phyloP scores from a whole-genome alignment of 2,888 invertebrate genomes.

The Noctua janthina region DNA sequence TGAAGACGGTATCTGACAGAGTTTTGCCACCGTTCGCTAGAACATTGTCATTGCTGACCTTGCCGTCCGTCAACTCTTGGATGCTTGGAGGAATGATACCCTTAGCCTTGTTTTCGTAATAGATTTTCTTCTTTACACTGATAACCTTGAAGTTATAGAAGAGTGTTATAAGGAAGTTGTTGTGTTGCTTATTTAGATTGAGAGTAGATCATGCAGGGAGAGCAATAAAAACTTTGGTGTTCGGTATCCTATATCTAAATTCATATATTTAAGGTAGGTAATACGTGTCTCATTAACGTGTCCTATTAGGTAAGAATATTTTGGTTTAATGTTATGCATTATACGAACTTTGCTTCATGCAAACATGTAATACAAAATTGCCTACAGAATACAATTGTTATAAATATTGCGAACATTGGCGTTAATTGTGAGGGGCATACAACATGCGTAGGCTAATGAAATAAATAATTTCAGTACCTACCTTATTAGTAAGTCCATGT shows the following conservation, averaged over 20 bases:
- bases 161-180: background rate
- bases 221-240: background rate
- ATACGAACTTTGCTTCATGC: conserved; percentile 3
- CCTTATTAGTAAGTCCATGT: conserved; percentile 94
- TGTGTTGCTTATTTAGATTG: background rate
- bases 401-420: background rate
- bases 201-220: background rate
- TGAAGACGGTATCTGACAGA: conserved; percentile 88
- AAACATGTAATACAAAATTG: background rate
- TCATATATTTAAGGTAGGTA: background rate
- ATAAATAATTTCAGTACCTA: conserved; percentile 66
- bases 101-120: conserved; percentile 86
- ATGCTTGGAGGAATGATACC: conserved; percentile 84
- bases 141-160: conserved; percentile 83
- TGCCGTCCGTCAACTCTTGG: conserved; percentile 78
- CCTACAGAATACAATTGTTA: background rate
- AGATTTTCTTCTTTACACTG: conserved; percentile 91
- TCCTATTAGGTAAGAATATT: background rate
- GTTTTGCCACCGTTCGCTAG: conserved; percentile 79
- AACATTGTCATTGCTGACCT: conserved; percentile 79
- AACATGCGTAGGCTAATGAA: background rate
- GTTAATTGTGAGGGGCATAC: background rate
- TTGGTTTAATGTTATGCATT: conserved; percentile 13
- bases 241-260: background rate
- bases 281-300: background rate